Percentiles rank a stretch among this genome's conserved stretches.
phyloP scores from a whole-genome alignment of 2,113 vertebrate species.

The chimpanzee (Pan troglodytes) region NHGRI_mPanTro3-v2.1_pri NC_072402.2:143326501-143327000 shows the following conservation, averaged over 20 bases:
- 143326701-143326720: background rate
- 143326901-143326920: background rate
- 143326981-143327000: background rate
- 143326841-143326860: background rate
- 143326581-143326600: background rate
- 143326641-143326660: background rate
- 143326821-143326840: background rate
- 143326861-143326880: background rate
- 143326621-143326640: background rate
- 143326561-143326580: background rate
- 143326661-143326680: background rate
- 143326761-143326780: background rate
- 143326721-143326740: background rate
- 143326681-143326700: background rate
- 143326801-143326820: background rate
- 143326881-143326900: background rate
- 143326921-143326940: background rate
- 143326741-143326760: background rate
- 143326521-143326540: background rate
- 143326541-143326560: background rate
- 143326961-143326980: background rate
- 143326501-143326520: background rate
- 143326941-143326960: background rate
- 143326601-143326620: background rate
- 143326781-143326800: background rate